Base-by-base conservation (phyloP, 2,888 invertebrate species). In the Sicus ferrugineus region DNA sequence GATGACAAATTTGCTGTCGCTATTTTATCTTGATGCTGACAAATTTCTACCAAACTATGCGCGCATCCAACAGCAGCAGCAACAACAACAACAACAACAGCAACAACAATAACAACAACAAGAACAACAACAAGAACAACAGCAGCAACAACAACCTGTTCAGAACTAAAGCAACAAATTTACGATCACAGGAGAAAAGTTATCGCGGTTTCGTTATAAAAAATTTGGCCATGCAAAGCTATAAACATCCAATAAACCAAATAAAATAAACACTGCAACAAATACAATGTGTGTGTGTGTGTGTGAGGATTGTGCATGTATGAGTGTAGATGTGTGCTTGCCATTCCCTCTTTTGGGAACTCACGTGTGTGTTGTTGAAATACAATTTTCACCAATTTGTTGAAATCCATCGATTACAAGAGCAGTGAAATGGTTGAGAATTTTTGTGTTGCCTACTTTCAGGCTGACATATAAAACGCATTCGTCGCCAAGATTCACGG, bases 1-100 rank as follows among this genome's bases (percentile, higher is more conserved):
- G 82, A 81, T 82, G 81, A 82, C 81, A 82, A 82, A 82, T 82
- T 81, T 78, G 77, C 78, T 80, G 81, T 30, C 67, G 75, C 81
- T 80, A 79, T 81, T 82, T 82, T 82, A 82, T 82, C 82, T 79
- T 76, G 75, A 73, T 76, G 73, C 79, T 78, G 80, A 82, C 81
- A 81, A 79, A 80, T 81, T 79, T 76, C 76, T 56, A 70, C 73
- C 74, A 64, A 71, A 73, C 59, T 31, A 23, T 42, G 54, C 11
- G 21, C 9, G 16, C 38, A 16, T 67, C 63, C 67, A 68, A 56
- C 71, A 68, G 30, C 71, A 68, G 34, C 62, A 67, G 23, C 48
- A 68, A 31, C 28, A 70, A 34, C 58, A 67, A 26, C 67, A 74
- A 68, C 70, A 72, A 68, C 71, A 75, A 56, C 71, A 69, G 26